A percentile compares a stretch with the other conserved stretches of the same genome.
These are phyloP conservation scores for Regulus satrapa DNA, from an alignment of 2,113 vertebrate genomes.

Conservation along the genomic window DNA sequence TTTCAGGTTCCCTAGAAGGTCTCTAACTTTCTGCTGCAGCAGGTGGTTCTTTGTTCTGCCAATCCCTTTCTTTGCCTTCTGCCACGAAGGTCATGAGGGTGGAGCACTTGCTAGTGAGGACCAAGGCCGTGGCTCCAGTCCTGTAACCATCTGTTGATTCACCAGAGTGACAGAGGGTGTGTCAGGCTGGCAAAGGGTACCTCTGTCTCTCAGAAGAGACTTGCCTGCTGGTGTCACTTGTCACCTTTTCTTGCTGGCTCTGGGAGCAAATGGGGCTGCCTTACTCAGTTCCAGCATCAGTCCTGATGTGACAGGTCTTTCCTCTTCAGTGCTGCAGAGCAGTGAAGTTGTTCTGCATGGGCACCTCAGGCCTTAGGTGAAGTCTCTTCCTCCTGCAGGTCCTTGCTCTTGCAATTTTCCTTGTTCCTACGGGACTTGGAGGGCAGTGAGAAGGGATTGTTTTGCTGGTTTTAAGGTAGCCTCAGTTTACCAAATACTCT, in stretches of 20 bases:
- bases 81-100: rapidly evolving
- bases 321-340: background rate
- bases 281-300: background rate
- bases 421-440: background rate
- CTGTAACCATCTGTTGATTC: background rate
- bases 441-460: background rate
- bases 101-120: background rate
- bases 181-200: background rate
- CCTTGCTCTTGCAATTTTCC: background rate
- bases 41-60: background rate
- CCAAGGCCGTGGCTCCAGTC: background rate
- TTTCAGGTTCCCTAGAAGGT: background rate
- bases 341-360: background rate
- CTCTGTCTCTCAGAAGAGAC: background rate
- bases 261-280: background rate
- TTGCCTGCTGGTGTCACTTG: background rate
- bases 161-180: background rate
- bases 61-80: background rate
- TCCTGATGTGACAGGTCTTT: background rate
- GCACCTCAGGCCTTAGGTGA: background rate
- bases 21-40: background rate
- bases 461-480: background rate
- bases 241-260: background rate
- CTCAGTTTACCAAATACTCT: background rate
- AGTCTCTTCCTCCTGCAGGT: background rate